phyloP scores from a whole-genome alignment of 2,797 vertebrate species.

The Pipistrellus pygmaeus region DNA sequence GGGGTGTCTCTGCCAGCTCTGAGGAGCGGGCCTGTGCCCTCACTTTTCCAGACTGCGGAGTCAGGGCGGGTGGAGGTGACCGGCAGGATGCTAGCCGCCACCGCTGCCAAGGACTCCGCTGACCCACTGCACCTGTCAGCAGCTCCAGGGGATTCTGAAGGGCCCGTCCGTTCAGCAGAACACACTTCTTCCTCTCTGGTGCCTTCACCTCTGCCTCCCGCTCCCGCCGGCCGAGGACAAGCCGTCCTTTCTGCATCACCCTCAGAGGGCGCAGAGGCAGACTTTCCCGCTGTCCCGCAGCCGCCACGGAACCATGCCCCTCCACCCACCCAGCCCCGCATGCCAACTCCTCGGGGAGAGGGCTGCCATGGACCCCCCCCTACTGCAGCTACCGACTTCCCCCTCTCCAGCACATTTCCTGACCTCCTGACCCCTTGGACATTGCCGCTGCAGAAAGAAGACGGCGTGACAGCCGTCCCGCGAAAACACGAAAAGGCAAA shows the following conservation, averaged over 20 bases:
- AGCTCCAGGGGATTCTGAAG: constrained; percentile 67
- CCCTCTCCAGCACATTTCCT: not conserved
- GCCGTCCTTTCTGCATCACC: not conserved
- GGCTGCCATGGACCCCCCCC: not conserved
- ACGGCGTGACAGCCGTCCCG: not conserved
- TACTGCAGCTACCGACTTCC: not conserved
- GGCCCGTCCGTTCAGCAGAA: constrained; percentile 64
- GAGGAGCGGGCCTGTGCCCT: constrained; percentile 46
- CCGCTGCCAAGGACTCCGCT: constrained; percentile 53
- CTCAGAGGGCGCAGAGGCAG: not conserved
- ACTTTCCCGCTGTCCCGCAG: constrained; percentile 24
- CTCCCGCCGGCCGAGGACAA: constrained; percentile 51
- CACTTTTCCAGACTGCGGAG: constrained; percentile 47
- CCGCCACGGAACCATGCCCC: constrained; percentile 29
- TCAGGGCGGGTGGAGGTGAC: not conserved
- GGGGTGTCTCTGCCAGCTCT: constrained; percentile 58
- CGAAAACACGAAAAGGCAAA: constrained; percentile 37
- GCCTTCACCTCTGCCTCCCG: constrained; percentile 47
- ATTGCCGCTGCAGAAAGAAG: constrained; percentile 19
- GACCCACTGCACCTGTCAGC: constrained; percentile 61
- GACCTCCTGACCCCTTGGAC: not conserved
- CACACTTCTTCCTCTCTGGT: constrained; percentile 29
- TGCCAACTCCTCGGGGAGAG: not conserved
- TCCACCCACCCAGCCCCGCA: constrained; percentile 43
- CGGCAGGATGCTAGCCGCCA: constrained; percentile 47